A percentile compares a stretch with the other conserved stretches of the same genome.
Evolutionary conservation across 2,113 vertebrate genomes (phyloP).

Genomic region (Girardinichthys multiradiatus): DNA sequence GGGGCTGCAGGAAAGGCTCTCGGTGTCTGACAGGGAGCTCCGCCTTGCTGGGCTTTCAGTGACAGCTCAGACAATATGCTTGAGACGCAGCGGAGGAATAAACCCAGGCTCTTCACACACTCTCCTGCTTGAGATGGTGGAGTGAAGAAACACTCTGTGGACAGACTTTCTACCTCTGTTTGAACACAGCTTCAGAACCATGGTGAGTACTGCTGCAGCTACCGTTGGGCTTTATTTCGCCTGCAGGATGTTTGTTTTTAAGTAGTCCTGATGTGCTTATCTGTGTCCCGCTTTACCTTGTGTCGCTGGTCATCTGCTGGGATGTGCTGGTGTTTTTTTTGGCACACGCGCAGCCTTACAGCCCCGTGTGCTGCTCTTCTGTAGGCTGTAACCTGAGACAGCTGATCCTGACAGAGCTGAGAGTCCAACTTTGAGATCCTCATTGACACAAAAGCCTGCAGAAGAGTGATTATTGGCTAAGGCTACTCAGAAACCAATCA

Average conservation of each 20-base stretch:
- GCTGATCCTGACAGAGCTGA: too few species aligned
- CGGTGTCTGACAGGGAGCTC: conserved; percentile 16
- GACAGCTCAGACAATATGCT: conserved; percentile 47
- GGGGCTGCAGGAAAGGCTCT: conserved; percentile 16
- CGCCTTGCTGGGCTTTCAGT: conserved; percentile 15
- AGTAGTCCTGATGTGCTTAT: too few species aligned
- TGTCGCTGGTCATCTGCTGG: too few species aligned
- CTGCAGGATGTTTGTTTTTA: too few species aligned
- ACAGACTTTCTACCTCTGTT: conserved; percentile 25
- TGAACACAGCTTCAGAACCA: conserved; percentile 26
- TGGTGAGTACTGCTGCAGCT: conserved; percentile 62
- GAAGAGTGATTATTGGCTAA: conserved; percentile 8
- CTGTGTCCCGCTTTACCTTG: not conserved
- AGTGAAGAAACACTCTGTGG: conserved; percentile 17
- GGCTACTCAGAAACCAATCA: too few species aligned
- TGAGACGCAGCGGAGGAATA: conserved; percentile 41
- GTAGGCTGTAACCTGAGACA: too few species aligned
- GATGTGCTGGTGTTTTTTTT: too few species aligned
- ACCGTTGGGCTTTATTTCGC: not conserved
- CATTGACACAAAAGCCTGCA: conserved; percentile 48
- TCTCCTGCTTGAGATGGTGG: conserved; percentile 14
- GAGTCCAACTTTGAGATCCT: conserved; percentile 41
- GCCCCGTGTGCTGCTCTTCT: too few species aligned
- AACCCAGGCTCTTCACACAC: conserved; percentile 12
- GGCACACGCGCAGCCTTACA: too few species aligned